Conservation (phyloP, 2,888 invertebrate genomes). For the Napeogenes inachia region DNA sequence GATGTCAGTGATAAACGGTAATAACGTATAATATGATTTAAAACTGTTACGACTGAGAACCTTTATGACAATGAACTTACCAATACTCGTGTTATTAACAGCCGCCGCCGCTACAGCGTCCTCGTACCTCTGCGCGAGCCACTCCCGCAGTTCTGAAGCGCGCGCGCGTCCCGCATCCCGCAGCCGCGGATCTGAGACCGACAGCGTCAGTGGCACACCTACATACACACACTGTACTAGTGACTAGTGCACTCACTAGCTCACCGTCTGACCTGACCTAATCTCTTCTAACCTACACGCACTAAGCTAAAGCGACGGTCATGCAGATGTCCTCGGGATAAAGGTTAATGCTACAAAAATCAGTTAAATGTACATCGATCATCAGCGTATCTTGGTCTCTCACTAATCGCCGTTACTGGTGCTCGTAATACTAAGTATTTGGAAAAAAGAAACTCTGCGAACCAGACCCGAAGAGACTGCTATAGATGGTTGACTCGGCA, state of each 20-base stretch:
- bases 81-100: slow-evolving; percentile 46
- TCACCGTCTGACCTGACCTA: not conserved
- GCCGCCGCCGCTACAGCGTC: slow-evolving; percentile 90
- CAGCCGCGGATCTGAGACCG: slow-evolving; percentile 85
- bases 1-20: not conserved
- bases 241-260: slow-evolving; percentile 7
- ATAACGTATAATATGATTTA: not conserved
- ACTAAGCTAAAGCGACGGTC: not conserved
- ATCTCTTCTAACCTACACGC: not conserved
- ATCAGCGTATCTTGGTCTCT: too few relatives aligned
- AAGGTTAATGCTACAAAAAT: too few relatives aligned
- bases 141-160: slow-evolving; percentile 83
- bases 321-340: too few relatives aligned
- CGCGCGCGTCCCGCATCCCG: slow-evolving; percentile 84
- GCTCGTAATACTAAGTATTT: too few relatives aligned
- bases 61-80: slow-evolving; percentile 37
- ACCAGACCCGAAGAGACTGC: too few relatives aligned
- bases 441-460: too few relatives aligned
- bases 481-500: too few relatives aligned
- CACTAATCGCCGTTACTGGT: too few relatives aligned
- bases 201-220: slow-evolving; percentile 66
- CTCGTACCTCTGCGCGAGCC: slow-evolving; percentile 90
- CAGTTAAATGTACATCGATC: too few relatives aligned
- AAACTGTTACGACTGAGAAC: not conserved
- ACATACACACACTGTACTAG: slow-evolving; percentile 20